phyloP scores from a whole-genome alignment of 2,888 invertebrate genomes.

The Cloeon dipterum region DNA sequence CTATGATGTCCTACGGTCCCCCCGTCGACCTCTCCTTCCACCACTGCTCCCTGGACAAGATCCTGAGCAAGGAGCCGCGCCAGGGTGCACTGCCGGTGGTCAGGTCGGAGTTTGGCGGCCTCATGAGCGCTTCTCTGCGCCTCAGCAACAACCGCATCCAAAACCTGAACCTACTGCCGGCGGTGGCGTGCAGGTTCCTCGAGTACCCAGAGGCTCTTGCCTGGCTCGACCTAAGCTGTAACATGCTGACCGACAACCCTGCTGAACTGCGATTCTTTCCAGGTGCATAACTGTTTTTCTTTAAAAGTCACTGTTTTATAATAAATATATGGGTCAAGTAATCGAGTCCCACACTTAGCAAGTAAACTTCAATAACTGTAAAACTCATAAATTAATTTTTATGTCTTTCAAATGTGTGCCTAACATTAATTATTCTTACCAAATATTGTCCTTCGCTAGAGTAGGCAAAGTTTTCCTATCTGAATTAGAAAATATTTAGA shows the following conservation, averaged over 20 bases:
- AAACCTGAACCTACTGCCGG: constrained; percentile 9
- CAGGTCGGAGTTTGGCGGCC: constrained; percentile 9
- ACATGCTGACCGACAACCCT: constrained; percentile 9
- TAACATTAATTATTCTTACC: no score
- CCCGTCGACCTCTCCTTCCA: constrained; percentile 12
- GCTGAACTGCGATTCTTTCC: constrained; percentile 10
- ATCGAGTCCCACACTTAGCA: no score
- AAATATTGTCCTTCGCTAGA: no score
- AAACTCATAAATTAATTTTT: no score
- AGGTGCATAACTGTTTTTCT: no score
- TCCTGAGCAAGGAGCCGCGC: constrained; percentile 9
- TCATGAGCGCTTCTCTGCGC: constrained; percentile 9
- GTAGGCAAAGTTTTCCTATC: no score
- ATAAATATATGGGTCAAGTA: no score
- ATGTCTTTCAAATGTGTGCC: no score
- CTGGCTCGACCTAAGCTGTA: constrained; percentile 13
- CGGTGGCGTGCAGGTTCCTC: constrained; percentile 9
- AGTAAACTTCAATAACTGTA: no score
- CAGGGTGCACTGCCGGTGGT: constrained; percentile 10
- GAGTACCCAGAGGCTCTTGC: constrained; percentile 12
- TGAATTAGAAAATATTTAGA: no score
- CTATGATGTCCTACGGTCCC: no score
- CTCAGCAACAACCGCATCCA: constrained; percentile 12
- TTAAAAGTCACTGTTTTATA: no score
- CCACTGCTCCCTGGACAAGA: constrained; percentile 8